Conservation (phyloP, 2,888 invertebrate genomes). For the Bombylius discolor region DNA sequence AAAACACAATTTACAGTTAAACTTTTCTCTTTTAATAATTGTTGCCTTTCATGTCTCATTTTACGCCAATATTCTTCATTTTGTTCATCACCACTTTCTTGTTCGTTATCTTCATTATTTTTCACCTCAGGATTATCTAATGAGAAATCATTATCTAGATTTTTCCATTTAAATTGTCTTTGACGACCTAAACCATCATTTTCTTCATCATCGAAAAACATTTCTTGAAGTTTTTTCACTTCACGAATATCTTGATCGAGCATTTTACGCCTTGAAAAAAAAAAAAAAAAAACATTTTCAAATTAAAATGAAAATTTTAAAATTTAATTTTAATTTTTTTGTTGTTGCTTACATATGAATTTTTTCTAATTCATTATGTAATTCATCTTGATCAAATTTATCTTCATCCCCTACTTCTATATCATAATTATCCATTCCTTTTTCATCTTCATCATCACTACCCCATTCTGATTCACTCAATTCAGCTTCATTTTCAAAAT, state of each 20-base stretch:
- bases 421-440: constrained; percentile 65
- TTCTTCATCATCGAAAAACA: constrained; percentile 79
- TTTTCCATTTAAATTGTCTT: constrained; percentile 76
- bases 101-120: constrained; percentile 34
- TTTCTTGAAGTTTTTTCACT: constrained; percentile 69
- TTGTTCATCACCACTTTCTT: constrained; percentile 46
- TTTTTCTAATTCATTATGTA: constrained; percentile 65
- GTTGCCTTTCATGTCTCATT: constrained; percentile 65
- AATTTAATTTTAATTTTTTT: not conserved
- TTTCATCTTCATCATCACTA: constrained; percentile 79
- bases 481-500: constrained; percentile 84
- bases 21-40: constrained; percentile 42
- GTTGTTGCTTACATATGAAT: constrained; percentile 61
- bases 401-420: constrained; percentile 76
- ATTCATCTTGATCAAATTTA: constrained; percentile 61
- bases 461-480: constrained; percentile 83
- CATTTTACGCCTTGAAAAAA: constrained; percentile 51
- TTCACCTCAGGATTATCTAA: constrained; percentile 24
- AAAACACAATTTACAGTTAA: not conserved
- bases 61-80: constrained; percentile 71
- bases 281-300: not conserved
- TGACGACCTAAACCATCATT: constrained; percentile 64
- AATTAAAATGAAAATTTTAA: not conserved
- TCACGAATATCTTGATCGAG: constrained; percentile 81
- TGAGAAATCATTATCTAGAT: constrained; percentile 43